Evolutionary conservation across 2,888 invertebrate species (phyloP).

Genomic region (Epinotia brunnichana): DNA sequence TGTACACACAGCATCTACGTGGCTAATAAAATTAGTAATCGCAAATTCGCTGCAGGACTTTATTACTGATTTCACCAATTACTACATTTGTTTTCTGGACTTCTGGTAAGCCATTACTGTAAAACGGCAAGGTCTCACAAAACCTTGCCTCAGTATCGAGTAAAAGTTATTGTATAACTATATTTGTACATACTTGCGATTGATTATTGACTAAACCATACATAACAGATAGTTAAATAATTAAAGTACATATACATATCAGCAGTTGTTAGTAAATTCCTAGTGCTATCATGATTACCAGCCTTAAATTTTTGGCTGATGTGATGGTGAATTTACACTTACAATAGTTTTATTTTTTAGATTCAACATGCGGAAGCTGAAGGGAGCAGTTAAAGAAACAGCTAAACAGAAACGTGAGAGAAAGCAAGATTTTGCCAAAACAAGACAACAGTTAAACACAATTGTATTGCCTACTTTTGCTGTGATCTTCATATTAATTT

Average conservation of each 20-base stretch:
- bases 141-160: background rate
- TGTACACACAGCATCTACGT: constrained; percentile 24
- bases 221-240: background rate
- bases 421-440: constrained; percentile 91
- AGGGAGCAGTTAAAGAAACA: constrained; percentile 92
- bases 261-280: background rate
- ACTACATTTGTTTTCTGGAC: background rate
- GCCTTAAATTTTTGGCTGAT: too few species aligned
- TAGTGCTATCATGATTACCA: background rate
- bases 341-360: constrained; percentile 54
- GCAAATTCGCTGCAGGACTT: background rate
- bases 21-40: constrained; percentile 4
- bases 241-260: too few species aligned
- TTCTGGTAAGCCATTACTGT: background rate
- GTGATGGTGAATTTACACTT: too few species aligned
- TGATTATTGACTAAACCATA: background rate
- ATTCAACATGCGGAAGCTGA: constrained; percentile 88
- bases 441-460: constrained; percentile 90
- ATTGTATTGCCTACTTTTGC: constrained; percentile 89
- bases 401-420: constrained; percentile 92
- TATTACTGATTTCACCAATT: background rate
- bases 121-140: background rate
- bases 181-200: background rate
- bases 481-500: constrained; percentile 88
- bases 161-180: background rate